Conservation (phyloP, 2,888 invertebrate genomes). For the Acleris literana region DNA sequence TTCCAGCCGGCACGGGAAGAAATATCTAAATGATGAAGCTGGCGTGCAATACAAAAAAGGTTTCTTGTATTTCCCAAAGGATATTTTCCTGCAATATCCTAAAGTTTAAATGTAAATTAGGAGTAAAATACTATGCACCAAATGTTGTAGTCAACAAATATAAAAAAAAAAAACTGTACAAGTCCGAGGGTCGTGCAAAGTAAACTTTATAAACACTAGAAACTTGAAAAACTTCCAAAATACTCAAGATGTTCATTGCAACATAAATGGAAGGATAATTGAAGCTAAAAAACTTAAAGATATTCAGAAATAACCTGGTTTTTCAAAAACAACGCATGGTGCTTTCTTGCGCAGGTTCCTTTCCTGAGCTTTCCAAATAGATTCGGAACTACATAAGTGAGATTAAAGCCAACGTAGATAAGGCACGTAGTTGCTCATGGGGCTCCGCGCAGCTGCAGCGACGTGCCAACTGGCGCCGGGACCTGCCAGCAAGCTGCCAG, state of each 20-base stretch:
- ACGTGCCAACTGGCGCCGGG: not conserved
- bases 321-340: not conserved
- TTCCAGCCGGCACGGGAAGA: no score
- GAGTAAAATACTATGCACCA: no score
- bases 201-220: not conserved
- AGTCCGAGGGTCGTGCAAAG: slow-evolving; percentile 2
- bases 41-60: not conserved
- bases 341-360: not conserved
- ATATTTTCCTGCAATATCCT: no score
- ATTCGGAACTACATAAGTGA: not conserved
- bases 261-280: not conserved
- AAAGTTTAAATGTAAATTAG: no score
- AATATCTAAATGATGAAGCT: not conserved
- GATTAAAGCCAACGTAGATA: not conserved
- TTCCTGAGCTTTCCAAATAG: not conserved
- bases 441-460: not conserved
- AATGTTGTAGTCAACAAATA: not conserved
- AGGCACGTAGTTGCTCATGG: not conserved
- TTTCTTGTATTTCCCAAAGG: no score
- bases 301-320: not conserved
- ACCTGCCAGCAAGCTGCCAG: not conserved
- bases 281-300: not conserved
- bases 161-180: not conserved
- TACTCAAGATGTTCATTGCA: not conserved
- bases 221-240: not conserved